Evolutionary conservation across 1,140 invertebrate species (phyloP).

Genomic region (Drosophila seguyi): DNA sequence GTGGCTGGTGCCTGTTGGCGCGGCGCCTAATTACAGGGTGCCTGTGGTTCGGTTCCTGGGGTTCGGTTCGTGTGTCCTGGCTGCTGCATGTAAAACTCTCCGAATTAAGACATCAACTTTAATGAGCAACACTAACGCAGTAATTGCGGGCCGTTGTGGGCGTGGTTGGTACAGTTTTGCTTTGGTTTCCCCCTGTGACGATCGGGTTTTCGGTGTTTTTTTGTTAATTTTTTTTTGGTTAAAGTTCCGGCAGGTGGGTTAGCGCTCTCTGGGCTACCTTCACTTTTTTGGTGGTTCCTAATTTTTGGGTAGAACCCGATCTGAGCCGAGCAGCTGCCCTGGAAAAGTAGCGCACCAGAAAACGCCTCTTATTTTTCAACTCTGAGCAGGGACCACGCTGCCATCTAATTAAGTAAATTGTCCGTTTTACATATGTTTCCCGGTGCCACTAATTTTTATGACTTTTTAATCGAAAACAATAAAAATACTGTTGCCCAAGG

Average conservation of each 20-base stretch:
- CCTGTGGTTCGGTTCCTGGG: constrained; percentile 32
- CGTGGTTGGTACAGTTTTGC: constrained; percentile 66
- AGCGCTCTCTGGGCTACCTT: constrained; percentile 46
- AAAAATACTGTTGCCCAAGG: constrained; percentile 49
- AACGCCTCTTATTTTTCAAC: constrained; percentile 65
- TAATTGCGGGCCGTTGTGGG: constrained; percentile 68
- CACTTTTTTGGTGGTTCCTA: constrained; percentile 59
- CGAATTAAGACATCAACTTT: constrained; percentile 82
- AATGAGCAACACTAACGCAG: constrained; percentile 81
- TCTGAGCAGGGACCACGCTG: constrained; percentile 28
- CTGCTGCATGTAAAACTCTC: constrained; percentile 68
- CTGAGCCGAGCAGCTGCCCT: constrained; percentile 29
- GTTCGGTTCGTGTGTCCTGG: constrained; percentile 42
- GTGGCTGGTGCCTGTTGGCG: constrained; percentile 33
- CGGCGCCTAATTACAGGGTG: constrained; percentile 82
- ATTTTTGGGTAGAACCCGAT: constrained; percentile 53
- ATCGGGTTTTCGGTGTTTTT: constrained; percentile 27
- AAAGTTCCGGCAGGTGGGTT: constrained; percentile 76
- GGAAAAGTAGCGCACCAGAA: constrained; percentile 74
- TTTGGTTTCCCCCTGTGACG: constrained; percentile 61
- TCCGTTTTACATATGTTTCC: constrained; percentile 79
- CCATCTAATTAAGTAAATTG: constrained; percentile 82
- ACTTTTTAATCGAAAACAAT: constrained; percentile 82
- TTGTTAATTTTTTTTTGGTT: constrained; percentile 28
- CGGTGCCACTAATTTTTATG: constrained; percentile 60